Evolutionary conservation across 1,140 invertebrate species (phyloP), one percentile per base, ranked within the genome.

Genomic region (Phortica variegata): DNA sequence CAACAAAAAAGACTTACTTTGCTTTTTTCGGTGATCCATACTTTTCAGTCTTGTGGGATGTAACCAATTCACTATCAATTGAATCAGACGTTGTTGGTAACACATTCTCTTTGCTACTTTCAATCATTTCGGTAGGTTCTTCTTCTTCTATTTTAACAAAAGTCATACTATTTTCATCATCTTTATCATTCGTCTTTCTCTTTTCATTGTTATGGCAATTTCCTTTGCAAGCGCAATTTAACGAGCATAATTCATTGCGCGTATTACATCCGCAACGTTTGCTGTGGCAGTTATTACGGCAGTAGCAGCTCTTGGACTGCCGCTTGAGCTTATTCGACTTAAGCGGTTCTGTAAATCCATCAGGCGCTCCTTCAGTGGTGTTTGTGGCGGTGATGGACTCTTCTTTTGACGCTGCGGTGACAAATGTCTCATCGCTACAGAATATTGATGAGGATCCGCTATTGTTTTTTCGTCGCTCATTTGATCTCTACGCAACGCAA

Each of bases 191-290:
- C n/a, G n/a, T n/a, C n/a, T n/a, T n/a, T n/a, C n/a, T n/a, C n/a
- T n/a, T n/a, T n/a, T n/a, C n/a, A n/a, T n/a, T n/a, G n/a, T 73
- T 73, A 13, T 21, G 6, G 19, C 69, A 73, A 0, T 34, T 19
- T 10, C 40, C 49, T 12, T 47, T 49, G 40, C 69, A 73, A 2
- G 10, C 10, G 16, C 47, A 57, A n/a, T n/a, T 48, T 16, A 21
- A 5, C 17, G 36, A 37, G 34, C 60, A 63, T 12, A 43, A 23
- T 3, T 12, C 16, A 40, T 6, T 41, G 5, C 8, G 10, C 32
- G 43, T 16, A 44, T 38, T 48, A 45, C 69, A 73, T 4, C 48
- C 47, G 38, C 69, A 73, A 13, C 65, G 69, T 20, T 58, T 69
- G 2, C 52, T 43, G 3, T 46, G 43, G 45, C 69, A 73, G n/a